Base-by-base conservation (phyloP, 2,888 invertebrate species). In the Hydroisotoma schaefferi region DNA sequence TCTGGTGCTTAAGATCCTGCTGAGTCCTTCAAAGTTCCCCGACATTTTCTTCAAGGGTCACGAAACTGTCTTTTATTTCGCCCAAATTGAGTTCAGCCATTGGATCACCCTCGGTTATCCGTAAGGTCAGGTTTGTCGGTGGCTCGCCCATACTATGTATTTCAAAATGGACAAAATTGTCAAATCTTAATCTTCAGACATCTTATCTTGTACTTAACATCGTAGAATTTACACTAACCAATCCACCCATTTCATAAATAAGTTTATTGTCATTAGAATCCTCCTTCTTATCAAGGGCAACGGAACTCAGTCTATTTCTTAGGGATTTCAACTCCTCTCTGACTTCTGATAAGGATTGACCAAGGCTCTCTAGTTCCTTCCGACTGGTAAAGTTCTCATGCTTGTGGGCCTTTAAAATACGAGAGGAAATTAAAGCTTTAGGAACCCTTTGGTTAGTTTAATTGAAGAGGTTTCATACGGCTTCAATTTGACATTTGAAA, bases 21-120 rank as follows among this genome's bases (percentile, higher is more conserved):
- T 61, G 59, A 28, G 55, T 56, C 37, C 61, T 49, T 63, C 67
- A 67, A 18, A 67, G 23, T 28, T 67, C 63, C 1, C 61, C 61
- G 2, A 67, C 61, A 46, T 63, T 67, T 29, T 67, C 67, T 27
- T 67, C 67, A 49, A 67, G 56, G 0, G 67, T 63, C 1, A 48
- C 59, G 18, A 67, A 63, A 27, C 63, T 44, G 33, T 67, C 67
- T 18, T 49, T 29, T 2, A 67, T 27, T 37, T 57, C 59, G 5
- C 57, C 59, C 18, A 63, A 26, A 40, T 63, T 61, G 12, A 66
- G 20, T 27, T 59, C 59, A n/a, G 27, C 54, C 33, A 23, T 8
- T 37, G 10, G 37, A 38, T 5, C 37, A 23, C 37, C 38, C 5
- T 47, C 47, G 5, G 28, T 23, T 6, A 18, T 20, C 29, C 49